These are phyloP conservation scores for Loriculus beryllinus DNA, from an alignment of 2,797 vertebrate species.

Conservation along the genomic window DNA sequence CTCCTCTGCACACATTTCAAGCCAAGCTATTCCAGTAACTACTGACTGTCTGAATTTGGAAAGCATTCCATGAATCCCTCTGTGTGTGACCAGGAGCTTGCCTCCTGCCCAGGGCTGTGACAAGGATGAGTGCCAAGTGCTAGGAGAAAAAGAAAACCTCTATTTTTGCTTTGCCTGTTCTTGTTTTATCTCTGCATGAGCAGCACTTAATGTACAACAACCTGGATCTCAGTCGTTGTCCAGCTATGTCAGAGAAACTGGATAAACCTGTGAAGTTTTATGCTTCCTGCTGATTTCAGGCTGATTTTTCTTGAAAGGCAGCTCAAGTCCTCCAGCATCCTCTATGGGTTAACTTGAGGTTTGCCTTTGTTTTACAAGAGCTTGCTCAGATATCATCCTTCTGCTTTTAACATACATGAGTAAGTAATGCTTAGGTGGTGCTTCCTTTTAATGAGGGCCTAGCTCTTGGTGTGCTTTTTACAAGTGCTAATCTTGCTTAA, in stretches of 20 bases:
- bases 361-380: not conserved
- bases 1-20: not conserved
- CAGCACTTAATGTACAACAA: not conserved
- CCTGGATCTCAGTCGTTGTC: not conserved
- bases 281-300: not conserved
- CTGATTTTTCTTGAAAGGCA: not conserved
- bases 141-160: not conserved
- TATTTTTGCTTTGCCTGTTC: not conserved
- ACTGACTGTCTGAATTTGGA: not conserved
- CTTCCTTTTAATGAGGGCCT: not conserved
- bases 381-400: not conserved
- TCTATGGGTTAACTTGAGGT: not conserved
- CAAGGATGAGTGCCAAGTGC: not conserved
- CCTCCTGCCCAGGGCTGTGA: not conserved
- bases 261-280: not conserved
- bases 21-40: not conserved
- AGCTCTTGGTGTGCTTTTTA: not conserved
- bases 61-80: not conserved
- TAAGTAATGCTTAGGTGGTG: not conserved
- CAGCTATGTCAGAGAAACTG: not conserved
- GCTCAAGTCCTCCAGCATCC: slow-evolving; percentile 8
- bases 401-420: not conserved
- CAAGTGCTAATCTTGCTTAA: not conserved
- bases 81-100: not conserved
- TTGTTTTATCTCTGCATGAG: slow-evolving; percentile 1